phyloP scores from a whole-genome alignment of 2,113 vertebrate genomes.

The Colossoma macropomum region DNA sequence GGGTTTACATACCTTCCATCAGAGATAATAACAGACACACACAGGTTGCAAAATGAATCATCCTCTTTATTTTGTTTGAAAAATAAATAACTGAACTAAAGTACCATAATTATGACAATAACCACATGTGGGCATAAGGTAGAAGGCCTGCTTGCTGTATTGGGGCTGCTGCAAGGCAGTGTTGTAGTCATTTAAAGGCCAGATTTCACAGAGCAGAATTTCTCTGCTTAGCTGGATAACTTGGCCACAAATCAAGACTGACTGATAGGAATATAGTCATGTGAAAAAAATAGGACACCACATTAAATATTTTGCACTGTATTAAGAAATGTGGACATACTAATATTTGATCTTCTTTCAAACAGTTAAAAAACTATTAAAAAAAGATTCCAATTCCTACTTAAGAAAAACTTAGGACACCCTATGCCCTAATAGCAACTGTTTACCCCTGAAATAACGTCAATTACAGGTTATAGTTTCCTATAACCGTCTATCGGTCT shows the following conservation, averaged over 20 bases:
- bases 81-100: slow-evolving; percentile 3
- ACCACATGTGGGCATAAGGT: slow-evolving; percentile 68
- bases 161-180: not conserved
- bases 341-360: no score
- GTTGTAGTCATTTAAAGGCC: not conserved
- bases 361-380: no score
- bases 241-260: not conserved
- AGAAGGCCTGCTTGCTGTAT: not conserved
- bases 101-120: slow-evolving; percentile 27
- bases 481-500: no score
- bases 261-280: no score
- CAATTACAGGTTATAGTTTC: no score
- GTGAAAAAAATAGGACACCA: no score
- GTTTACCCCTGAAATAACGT: no score
- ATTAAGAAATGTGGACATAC: no score
- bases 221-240: not conserved
- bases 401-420: no score
- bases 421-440: no score
- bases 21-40: slow-evolving; percentile 16
- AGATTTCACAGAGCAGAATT: not conserved
- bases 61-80: not conserved
- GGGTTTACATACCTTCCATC: slow-evolving; percentile 60
- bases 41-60: not conserved
- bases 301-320: no score
- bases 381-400: no score